These are phyloP conservation scores for Stomatorhinus walkeri DNA, from an alignment of 2,797 vertebrate species.

Conservation along the genomic window DNA sequence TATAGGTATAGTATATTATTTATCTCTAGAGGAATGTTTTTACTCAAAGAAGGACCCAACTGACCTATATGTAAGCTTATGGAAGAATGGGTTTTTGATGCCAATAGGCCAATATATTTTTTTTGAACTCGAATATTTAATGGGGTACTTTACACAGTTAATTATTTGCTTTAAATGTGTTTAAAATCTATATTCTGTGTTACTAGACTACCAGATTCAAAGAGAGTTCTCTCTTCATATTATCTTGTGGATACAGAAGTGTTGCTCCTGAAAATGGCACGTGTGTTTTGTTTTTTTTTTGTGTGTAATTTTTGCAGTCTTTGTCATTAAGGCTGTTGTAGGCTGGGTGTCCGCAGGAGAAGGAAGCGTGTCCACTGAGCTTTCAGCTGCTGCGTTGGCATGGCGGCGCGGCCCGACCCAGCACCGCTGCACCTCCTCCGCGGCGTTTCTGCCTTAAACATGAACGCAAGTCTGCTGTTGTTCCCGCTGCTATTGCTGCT, in stretches of 20 bases:
- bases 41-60: neutral
- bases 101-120: neutral
- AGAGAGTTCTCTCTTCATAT: neutral
- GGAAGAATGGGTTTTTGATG: neutral
- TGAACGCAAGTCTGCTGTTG: slow-evolving; percentile 9
- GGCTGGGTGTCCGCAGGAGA: neutral
- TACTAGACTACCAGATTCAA: slow-evolving; percentile 7
- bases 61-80: slow-evolving; percentile 1
- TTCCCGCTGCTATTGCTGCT: slow-evolving; percentile 34
- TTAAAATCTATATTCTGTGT: neutral
- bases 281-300: neutral
- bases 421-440: neutral
- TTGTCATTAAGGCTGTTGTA: neutral
- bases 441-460: neutral
- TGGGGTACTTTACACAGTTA: neutral
- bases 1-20: slow-evolving; percentile 11
- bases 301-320: neutral
- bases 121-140: neutral
- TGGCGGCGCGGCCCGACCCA: neutral
- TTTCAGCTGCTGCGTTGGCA: neutral
- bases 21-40: neutral
- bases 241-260: neutral
- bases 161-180: slow-evolving; percentile 11
- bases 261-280: neutral
- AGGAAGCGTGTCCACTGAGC: neutral